Evolutionary conservation across 2,113 vertebrate species (phyloP).

Genomic region (Pterophyllum scalare): DNA sequence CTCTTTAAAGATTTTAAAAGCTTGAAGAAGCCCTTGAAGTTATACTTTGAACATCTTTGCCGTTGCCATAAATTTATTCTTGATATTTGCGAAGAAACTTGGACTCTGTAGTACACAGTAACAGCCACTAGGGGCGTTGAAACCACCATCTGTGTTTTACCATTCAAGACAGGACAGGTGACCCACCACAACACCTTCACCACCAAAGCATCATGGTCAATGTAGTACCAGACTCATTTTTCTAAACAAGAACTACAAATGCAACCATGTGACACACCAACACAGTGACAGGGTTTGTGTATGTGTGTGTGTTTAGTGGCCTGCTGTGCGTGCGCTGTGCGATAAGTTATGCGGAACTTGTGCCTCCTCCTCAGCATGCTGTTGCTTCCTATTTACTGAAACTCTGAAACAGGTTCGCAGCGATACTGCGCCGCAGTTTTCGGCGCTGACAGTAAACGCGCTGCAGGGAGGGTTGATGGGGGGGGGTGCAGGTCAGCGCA

Average conservation of each 20-base stretch:
- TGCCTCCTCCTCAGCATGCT: slow-evolving; percentile 14
- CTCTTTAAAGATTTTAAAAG: not conserved
- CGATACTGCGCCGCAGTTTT: not conserved
- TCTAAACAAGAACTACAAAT: slow-evolving; percentile 27
- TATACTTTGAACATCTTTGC: too few relatives aligned
- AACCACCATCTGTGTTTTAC: too few relatives aligned
- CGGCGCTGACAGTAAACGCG: not conserved
- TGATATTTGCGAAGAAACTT: not conserved
- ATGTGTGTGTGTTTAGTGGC: not conserved
- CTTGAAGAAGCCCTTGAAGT: not conserved
- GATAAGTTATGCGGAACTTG: slow-evolving; percentile 69
- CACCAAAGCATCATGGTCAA: slow-evolving; percentile 44
- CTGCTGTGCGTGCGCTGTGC: not conserved
- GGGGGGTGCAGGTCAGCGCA: not conserved
- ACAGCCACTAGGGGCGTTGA: not conserved
- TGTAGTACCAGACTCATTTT: slow-evolving; percentile 11
- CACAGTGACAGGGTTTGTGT: slow-evolving; percentile 22
- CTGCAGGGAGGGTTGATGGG: not conserved
- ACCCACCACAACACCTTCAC: not conserved
- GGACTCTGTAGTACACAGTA: not conserved
- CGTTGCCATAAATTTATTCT: too few relatives aligned
- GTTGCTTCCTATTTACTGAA: slow-evolving; percentile 62
- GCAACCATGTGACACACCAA: slow-evolving; percentile 44
- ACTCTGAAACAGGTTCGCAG: slow-evolving; percentile 11
- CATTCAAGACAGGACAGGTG: slow-evolving; percentile 28